Evolutionary conservation across 2,888 invertebrate genomes (phyloP), one percentile per base, ranked within the genome.

Genomic region (Oscheius myriophilus): DNA sequence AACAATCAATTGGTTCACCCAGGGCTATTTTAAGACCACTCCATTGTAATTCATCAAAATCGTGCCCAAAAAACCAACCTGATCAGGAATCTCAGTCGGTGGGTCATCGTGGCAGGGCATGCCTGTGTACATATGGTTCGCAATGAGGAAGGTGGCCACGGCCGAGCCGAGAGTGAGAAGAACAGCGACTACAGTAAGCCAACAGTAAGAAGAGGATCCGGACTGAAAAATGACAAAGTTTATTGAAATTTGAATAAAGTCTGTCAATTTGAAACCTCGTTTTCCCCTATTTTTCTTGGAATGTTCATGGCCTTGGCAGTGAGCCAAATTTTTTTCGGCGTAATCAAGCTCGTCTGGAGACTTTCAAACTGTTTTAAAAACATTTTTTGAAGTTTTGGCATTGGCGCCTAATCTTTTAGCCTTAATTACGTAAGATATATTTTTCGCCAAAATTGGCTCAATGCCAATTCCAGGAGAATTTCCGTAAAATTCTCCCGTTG

Each of bases 111-210:
- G 57, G 25, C 66, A 66, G 11, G 66, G 67, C 49, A 67, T 69
- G 51, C 73, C 76, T 1, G 73, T 71, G 46, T 76, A 76, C 76
- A 76, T 76, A 42, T 72, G 69, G 45, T 68, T 73, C 0, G 76
- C 76, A 18, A 73, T 67, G 14, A 72, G 33, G 4, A 76, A 53
- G 14, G 76, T 76, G 12, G 67, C n/a, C 2, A 53, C 62, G 21
- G 72, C 76, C 6, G 76, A 76, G 45, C 66, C 59, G 1, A 73
- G 26, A 12, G 76, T 67, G 14, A 76, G 73, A 39, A 62, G 42
- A 9, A 76, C 26, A 12, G 76, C 76, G 16, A 70, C 59, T 23
- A 70, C 18, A 3, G 76, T 76, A 1, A 76, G 52, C 25, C 55
- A 58, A 21, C 67, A 67, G 46, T 76, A 76, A 14, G 61, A 33